Percentiles rank a stretch among this genome's conserved stretches.
phyloP scores from a whole-genome alignment of 1,140 invertebrate genomes.

The Doryteuthis pealeii region DNA sequence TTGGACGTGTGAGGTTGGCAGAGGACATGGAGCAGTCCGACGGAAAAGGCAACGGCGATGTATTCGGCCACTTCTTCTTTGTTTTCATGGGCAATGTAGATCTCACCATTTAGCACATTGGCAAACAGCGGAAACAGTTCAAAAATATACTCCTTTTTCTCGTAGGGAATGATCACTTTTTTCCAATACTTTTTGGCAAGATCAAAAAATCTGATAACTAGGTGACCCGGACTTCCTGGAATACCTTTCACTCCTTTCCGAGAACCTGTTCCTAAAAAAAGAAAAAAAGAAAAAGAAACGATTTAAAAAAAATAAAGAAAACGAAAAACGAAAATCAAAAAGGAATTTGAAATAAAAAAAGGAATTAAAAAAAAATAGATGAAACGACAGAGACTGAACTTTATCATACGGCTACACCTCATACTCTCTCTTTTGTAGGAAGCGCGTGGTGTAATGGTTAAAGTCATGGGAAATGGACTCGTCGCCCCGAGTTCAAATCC shows the following conservation, averaged over 20 bases:
- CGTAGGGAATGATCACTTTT: conserved; percentile 30
- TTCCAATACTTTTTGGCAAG: conserved; percentile 34
- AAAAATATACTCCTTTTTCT: conserved; percentile 25
- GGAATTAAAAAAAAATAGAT: not conserved
- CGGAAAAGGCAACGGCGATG: conserved; percentile 44
- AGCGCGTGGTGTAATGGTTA: too few species aligned
- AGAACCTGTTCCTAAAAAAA: conserved; percentile 23
- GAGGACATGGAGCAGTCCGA: conserved; percentile 52
- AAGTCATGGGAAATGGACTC: too few species aligned
- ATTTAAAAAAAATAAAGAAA: not conserved
- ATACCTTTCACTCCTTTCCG: conserved; percentile 31
- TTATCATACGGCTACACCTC: too few species aligned
- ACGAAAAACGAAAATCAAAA: not conserved
- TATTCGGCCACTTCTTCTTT: conserved; percentile 46
- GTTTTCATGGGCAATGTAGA: conserved; percentile 18
- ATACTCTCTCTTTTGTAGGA: too few species aligned
- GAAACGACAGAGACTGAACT: too few species aligned
- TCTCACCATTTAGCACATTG: conserved; percentile 25
- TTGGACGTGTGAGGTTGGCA: conserved; percentile 45
- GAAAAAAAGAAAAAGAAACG: not conserved
- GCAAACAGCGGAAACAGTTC: conserved; percentile 29
- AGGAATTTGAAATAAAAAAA: not conserved
- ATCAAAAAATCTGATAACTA: conserved; percentile 42
- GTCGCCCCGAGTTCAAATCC: too few species aligned
- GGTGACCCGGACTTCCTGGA: conserved; percentile 40